phyloP scores from a whole-genome alignment of 2,113 vertebrate species.

The Ailuropoda melanoleuca region DNA sequence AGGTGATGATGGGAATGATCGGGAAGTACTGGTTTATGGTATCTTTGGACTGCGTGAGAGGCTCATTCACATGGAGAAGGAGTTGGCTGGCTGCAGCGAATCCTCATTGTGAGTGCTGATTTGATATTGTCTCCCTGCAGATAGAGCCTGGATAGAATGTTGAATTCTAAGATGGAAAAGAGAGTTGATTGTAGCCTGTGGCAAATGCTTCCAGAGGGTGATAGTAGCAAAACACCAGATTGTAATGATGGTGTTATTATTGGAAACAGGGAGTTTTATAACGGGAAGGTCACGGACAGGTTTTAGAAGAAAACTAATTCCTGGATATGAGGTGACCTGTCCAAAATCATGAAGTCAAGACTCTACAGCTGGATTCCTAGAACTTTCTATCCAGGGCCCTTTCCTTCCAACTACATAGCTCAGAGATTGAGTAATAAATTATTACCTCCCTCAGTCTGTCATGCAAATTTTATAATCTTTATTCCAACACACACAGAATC shows the following conservation, averaged over 20 bases:
- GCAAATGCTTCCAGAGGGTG: not conserved
- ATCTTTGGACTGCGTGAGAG: not conserved
- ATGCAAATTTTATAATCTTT: not conserved
- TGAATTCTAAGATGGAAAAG: slow-evolving; percentile 27
- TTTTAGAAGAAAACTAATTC: slow-evolving; percentile 16
- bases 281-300: not conserved
- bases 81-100: not conserved
- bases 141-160: not conserved
- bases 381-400: not conserved
- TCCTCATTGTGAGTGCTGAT: not conserved
- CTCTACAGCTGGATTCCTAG: not conserved
- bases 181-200: slow-evolving; percentile 2
- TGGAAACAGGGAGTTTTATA: not conserved
- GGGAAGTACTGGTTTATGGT: not conserved
- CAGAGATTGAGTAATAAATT: not conserved
- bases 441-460: not conserved
- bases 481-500: not conserved
- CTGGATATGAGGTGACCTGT: not conserved
- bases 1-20: not conserved
- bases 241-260: not conserved
- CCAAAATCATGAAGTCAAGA: not conserved
- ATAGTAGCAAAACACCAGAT: not conserved
- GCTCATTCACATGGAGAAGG: not conserved
- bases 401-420: not conserved
- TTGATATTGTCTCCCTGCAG: slow-evolving; percentile 36